Evolutionary conservation across 2,888 invertebrate genomes (phyloP), one percentile per base, ranked within the genome.

Genomic region (Anthophora plumipes): DNA sequence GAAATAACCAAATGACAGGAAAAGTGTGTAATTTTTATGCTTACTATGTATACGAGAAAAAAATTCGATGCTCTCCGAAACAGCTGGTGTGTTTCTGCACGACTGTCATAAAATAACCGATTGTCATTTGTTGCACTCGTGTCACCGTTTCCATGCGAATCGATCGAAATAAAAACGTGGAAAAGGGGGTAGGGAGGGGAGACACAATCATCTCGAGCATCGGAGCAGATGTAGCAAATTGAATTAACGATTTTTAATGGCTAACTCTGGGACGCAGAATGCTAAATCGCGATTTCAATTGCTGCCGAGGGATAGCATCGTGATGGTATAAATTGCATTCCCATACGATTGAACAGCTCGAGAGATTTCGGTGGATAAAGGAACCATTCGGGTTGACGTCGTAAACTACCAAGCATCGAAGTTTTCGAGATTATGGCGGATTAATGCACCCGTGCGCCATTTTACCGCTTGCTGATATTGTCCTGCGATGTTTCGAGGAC

Each of bases 211-310:
- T 52, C 50, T 66, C 25, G 25, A 68, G 12, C 14, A 9, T 6
- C 50, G 20, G 31, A 17, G 63, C 70, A 77, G 48, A 68, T 74
- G 73, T 70, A 31, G 41, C 54, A 39, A 81, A 80, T 81, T 66
- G 70, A 85, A 78, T 74, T 50, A 71, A 55, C 66, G 60, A 80
- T 83, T 83, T 80, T 80, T 83, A 67, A 80, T 85, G 77, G 63
- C 31, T 46, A 14, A 5, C n/a, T 20, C 22, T 52, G 41, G 25
- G 20, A 39, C 48, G 48, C 12, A 25, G 55, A 60, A 66, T 63
- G 55, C 25, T 48, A 55, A 78, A 81, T 74, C 48, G 55, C 69
- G 43, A 74, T 82, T 82, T 57, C 78, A 41, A 77, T 60, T 69
- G 67, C 31, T 77, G 37, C 52, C 25, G 41, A 14, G 22, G 46